phyloP scores from a whole-genome alignment of 2,888 invertebrate species.

The Agrilus mali region DNA sequence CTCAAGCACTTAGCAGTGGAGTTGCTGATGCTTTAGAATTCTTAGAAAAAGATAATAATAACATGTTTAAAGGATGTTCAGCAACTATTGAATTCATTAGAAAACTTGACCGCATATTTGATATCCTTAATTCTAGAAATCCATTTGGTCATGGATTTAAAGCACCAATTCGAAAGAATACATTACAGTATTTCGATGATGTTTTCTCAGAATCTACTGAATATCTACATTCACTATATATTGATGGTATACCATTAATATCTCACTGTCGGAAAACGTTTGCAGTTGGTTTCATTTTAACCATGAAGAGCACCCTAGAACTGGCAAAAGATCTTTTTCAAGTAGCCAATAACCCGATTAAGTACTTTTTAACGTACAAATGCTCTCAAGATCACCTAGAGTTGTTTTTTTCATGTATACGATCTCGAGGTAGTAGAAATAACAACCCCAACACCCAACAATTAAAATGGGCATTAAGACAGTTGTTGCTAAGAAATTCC shows the following conservation, averaged over 20 bases:
- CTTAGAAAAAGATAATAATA: too few species aligned
- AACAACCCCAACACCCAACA: conserved; percentile 16
- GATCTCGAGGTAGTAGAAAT: conserved; percentile 16
- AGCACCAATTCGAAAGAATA: conserved; percentile 1
- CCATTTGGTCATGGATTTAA: conserved; percentile 5
- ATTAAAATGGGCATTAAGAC: conserved; percentile 13
- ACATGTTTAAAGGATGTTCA: conserved; percentile 3
- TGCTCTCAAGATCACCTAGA: conserved; percentile 14
- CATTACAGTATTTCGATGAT: conserved; percentile 7
- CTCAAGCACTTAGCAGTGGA: too few species aligned
- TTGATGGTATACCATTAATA: conserved; percentile 8
- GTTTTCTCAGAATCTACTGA: conserved; percentile 6
- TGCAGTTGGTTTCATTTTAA: conserved; percentile 13
- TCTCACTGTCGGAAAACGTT: conserved; percentile 13
- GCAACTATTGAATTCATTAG: conserved; percentile 7
- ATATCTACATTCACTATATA: conserved; percentile 9
- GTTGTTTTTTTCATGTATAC: conserved; percentile 14
- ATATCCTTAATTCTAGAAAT: conserved; percentile 9
- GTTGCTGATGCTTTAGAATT: too few species aligned
- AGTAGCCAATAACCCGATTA: conserved; percentile 3
- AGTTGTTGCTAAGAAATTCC: conserved; percentile 13
- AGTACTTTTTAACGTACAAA: conserved; percentile 12
- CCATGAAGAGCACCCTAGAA: conserved; percentile 8
- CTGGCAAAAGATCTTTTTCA: conserved; percentile 10
- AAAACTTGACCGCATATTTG: conserved; percentile 7